Evolutionary conservation across 2,113 vertebrate genomes (phyloP).

Genomic region (Ariopsis seemanni): DNA sequence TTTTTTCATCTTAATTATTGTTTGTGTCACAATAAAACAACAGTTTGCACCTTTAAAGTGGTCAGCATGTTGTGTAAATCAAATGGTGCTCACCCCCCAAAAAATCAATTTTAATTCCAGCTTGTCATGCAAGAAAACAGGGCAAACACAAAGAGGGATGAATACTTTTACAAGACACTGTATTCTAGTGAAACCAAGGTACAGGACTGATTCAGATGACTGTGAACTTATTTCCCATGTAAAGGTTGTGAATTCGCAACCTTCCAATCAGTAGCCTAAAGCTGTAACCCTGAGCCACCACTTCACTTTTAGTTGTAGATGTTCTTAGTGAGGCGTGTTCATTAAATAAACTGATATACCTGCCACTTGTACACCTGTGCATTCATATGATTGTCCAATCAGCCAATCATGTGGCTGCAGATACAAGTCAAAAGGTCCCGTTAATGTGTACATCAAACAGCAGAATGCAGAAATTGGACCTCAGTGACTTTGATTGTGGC

Average conservation of each 20-base stretch:
- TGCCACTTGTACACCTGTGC: not conserved
- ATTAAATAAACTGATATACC: not conserved
- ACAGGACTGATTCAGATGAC: not conserved
- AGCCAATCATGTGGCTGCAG: not conserved
- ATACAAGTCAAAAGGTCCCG: not conserved
- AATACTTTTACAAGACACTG: too few species aligned
- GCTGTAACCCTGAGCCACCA: not conserved
- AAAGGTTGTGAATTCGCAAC: not conserved
- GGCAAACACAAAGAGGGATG: too few species aligned
- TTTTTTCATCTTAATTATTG: too few species aligned
- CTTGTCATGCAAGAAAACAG: too few species aligned
- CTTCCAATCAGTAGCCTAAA: not conserved
- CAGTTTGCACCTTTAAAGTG: too few species aligned
- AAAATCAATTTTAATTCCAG: too few species aligned
- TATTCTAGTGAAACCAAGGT: not conserved
- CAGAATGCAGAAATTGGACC: not conserved
- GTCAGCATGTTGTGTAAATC: too few species aligned
- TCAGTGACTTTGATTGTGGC: not conserved
- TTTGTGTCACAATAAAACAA: too few species aligned
- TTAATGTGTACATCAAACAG: not conserved
- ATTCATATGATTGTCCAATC: not conserved
- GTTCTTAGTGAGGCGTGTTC: not conserved
- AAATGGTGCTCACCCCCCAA: too few species aligned
- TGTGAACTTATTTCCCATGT: not conserved
- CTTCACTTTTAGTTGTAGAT: not conserved